phyloP scores from a whole-genome alignment of 2,113 vertebrate genomes.

The Desmodus rotundus region DNA sequence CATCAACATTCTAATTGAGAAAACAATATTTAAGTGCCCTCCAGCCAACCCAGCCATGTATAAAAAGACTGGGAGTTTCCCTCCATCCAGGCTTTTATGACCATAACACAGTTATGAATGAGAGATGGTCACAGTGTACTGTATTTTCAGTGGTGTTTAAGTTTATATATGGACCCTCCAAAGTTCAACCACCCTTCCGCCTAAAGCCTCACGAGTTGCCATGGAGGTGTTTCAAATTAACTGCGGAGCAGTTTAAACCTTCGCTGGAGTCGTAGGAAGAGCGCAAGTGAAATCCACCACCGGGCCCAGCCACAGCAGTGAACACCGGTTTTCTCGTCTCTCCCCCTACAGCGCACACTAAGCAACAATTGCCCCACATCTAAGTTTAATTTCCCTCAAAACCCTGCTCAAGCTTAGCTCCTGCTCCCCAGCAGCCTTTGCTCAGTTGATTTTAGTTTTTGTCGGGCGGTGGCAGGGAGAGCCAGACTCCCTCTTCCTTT shows the following conservation, averaged over 20 bases:
- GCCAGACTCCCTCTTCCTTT: too few species aligned
- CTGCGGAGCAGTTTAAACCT: background rate
- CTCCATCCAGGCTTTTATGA: background rate
- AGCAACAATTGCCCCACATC: background rate
- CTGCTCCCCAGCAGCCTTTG: background rate
- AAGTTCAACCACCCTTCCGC: background rate
- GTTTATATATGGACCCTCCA: background rate
- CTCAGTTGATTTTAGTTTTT: background rate
- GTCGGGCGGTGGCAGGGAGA: fast-evolving
- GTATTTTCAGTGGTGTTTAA: background rate
- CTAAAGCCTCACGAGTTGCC: background rate
- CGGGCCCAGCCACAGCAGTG: background rate
- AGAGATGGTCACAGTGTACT: background rate
- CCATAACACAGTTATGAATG: background rate
- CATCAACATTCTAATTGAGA: background rate
- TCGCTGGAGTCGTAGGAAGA: background rate
- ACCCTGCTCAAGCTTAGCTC: background rate
- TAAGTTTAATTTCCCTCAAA: background rate
- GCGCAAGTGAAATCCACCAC: background rate
- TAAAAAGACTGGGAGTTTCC: background rate
- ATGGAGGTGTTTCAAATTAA: background rate
- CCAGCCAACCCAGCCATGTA: background rate
- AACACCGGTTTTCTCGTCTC: background rate
- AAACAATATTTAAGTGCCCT: background rate
- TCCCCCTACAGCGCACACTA: background rate